These are phyloP conservation scores for Micrastur ruficollis DNA, from an alignment of 2,797 vertebrate species.

Conservation along the genomic window DNA sequence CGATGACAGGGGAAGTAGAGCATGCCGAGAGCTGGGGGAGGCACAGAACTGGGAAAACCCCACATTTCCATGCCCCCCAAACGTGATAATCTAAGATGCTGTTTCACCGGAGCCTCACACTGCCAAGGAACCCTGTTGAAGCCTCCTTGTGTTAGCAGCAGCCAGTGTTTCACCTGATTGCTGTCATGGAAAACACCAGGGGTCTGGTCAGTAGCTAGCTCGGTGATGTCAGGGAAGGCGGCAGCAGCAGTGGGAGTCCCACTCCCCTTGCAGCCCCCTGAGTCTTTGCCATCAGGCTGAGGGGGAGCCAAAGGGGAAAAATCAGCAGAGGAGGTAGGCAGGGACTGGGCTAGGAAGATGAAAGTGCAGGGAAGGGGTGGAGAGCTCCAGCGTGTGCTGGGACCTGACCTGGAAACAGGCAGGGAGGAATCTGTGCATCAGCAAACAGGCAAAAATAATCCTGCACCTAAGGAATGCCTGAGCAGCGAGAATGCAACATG, in stretches of 20 bases:
- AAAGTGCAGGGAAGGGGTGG: background rate
- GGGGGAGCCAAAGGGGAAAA: background rate
- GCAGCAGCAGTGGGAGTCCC: background rate
- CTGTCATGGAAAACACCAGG: background rate
- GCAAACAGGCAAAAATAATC: background rate
- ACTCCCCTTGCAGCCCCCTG: background rate
- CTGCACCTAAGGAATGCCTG: background rate
- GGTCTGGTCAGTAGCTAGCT: background rate
- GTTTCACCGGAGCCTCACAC: rapidly evolving
- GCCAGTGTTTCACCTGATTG: background rate
- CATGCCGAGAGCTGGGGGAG: background rate
- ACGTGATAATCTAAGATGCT: background rate
- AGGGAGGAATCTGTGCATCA: background rate
- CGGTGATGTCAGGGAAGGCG: background rate
- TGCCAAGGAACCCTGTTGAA: background rate
- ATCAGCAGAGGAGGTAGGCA: background rate
- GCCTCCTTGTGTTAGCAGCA: background rate
- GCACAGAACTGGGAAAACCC: rapidly evolving
- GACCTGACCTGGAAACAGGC: constrained; percentile 10
- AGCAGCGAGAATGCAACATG: background rate
- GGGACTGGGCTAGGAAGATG: background rate
- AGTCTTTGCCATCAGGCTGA: background rate
- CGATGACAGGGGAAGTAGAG: background rate
- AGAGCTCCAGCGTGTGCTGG: background rate
- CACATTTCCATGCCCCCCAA: background rate